Evolutionary conservation across 1,140 invertebrate species (phyloP).

Genomic region (Leucophenga varia): DNA sequence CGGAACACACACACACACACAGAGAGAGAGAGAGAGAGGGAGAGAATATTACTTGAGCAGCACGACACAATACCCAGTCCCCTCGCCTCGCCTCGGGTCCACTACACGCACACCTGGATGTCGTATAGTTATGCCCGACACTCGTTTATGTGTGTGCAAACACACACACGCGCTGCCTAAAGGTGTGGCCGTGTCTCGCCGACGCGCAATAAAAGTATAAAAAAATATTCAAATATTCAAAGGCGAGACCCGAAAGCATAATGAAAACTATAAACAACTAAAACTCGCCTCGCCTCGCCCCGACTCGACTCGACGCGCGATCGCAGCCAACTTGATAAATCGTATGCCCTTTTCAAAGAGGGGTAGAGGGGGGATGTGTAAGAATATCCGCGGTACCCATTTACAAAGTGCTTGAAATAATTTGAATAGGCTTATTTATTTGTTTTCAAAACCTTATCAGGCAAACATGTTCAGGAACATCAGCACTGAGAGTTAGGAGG

Average conservation of each 20-base stretch:
- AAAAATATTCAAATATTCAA: constrained; percentile 35
- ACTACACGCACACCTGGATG: constrained; percentile 15
- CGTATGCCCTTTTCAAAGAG: constrained; percentile 30
- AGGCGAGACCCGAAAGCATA: constrained; percentile 37
- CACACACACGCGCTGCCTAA: constrained; percentile 16
- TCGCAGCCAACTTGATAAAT: constrained; percentile 29
- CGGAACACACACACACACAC: no score
- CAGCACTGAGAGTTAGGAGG: no score
- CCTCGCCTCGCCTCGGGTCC: constrained; percentile 10
- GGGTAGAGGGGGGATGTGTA: no score
- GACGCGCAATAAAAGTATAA: constrained; percentile 44
- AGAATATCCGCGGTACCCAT: no score
- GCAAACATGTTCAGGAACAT: no score
- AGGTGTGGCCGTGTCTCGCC: no score
- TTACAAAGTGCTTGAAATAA: no score
- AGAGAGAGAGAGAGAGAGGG: no score
- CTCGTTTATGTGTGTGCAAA: constrained; percentile 3
- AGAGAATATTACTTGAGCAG: constrained; percentile 32
- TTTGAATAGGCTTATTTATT: no score
- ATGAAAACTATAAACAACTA: no score
- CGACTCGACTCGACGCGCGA: constrained; percentile 28
- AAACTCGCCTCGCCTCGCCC: no score
- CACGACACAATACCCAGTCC: neutral
- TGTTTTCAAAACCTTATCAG: neutral
- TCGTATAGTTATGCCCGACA: constrained; percentile 13